These are phyloP conservation scores for Erebia ligea DNA, from an alignment of 2,888 invertebrate genomes.

Conservation along the genomic window DNA sequence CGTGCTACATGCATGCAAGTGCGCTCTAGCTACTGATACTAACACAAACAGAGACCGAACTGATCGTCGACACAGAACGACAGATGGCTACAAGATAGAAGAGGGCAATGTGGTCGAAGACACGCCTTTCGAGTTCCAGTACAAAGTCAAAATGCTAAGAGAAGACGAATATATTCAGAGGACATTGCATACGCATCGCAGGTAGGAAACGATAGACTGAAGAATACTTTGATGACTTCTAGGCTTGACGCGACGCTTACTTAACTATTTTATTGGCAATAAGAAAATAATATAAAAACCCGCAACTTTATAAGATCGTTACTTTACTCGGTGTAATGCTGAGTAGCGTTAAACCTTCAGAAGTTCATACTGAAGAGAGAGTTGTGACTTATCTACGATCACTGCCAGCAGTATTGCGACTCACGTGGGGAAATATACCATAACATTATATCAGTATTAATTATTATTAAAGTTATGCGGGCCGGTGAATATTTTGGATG, in stretches of 20 bases:
- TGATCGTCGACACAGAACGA: background rate
- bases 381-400: background rate
- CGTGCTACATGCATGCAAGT: background rate
- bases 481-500: too few relatives aligned
- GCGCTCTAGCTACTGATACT: background rate
- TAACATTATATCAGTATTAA: too few relatives aligned
- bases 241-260: background rate
- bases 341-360: background rate
- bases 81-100: background rate
- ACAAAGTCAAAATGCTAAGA: background rate
- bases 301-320: background rate
- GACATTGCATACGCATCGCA: background rate
- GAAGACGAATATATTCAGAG: slow-evolving; percentile 9
- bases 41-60: background rate
- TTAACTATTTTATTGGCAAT: background rate
- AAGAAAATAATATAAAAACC: background rate
- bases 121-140: background rate
- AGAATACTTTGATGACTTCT: background rate
- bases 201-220: background rate
- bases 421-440: background rate
- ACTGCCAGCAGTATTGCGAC: background rate
- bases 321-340: background rate
- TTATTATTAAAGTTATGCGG: too few relatives aligned
- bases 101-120: background rate
- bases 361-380: background rate